Conservation (phyloP, 1,140 invertebrate species). For the Macrotrachela quadricornifera region DNA sequence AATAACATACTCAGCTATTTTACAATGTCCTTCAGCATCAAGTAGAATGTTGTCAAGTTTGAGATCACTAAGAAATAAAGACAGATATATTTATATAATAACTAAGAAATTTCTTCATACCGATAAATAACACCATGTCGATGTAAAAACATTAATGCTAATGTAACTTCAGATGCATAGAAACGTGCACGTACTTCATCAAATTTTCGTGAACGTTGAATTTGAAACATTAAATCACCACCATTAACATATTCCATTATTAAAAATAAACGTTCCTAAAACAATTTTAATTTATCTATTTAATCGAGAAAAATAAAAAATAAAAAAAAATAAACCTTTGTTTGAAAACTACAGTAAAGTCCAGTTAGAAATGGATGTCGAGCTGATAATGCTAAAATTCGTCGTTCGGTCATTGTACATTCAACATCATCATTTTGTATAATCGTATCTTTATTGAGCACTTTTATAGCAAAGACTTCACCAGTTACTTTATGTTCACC, state of each 20-base stretch:
- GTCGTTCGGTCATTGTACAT: constrained; percentile 92
- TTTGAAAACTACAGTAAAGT: constrained; percentile 93
- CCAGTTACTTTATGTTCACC: constrained; percentile 78
- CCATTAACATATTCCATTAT: constrained; percentile 99
- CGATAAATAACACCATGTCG: constrained; percentile 86
- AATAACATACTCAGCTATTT: constrained; percentile 45
- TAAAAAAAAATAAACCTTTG: constrained; percentile 36
- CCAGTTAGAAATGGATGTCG: constrained; percentile 94
- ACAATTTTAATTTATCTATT: not conserved
- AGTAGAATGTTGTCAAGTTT: constrained; percentile 96
- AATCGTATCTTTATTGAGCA: constrained; percentile 94
- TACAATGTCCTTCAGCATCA: constrained; percentile 91
- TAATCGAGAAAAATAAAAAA: not conserved
- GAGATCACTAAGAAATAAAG: constrained; percentile 49
- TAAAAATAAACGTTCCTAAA: constrained; percentile 72
- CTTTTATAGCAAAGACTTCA: constrained; percentile 92
- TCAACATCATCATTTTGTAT: constrained; percentile 98
- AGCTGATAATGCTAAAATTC: constrained; percentile 79
- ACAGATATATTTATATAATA: constrained; percentile 8
- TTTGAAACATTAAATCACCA: constrained; percentile 99
- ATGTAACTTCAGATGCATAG: constrained; percentile 98
- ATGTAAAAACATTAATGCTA: constrained; percentile 91
- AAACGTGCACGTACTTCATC: constrained; percentile 89
- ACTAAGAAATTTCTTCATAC: constrained; percentile 21
- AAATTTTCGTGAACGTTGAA: constrained; percentile 88